A percentile compares a stretch with the other conserved stretches of the same genome.
Conservation (phyloP, 2,797 vertebrate species). For the Poeciliopsis paucimaculata region DNA sequence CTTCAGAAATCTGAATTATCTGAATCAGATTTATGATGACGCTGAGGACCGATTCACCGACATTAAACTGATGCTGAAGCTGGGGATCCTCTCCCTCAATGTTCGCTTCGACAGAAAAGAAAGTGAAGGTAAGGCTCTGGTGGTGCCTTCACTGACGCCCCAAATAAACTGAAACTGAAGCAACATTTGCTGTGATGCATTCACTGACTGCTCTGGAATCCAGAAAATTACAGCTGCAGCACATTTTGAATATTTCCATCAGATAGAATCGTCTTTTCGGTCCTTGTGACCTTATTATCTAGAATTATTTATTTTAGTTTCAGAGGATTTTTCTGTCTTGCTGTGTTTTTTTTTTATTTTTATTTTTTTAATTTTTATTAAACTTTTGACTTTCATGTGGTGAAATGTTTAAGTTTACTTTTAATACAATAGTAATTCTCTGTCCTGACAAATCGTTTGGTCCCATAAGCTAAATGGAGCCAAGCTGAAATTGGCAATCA, state of each 20-base stretch:
- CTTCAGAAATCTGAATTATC: not conserved
- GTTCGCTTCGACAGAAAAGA: not conserved
- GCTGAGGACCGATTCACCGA: not conserved
- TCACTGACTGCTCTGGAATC: slow-evolving; percentile 5
- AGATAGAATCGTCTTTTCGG: not conserved
- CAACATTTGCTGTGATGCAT: not conserved
- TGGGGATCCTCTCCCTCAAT: not conserved
- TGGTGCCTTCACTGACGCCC: not conserved
- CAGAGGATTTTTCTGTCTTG: not conserved
- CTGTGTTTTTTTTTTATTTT: not conserved
- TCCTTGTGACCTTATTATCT: not conserved
- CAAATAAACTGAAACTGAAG: not conserved
- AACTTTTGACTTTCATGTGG: not conserved
- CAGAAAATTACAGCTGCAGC: not conserved
- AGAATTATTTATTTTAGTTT: not conserved
- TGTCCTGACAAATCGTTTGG: not conserved
- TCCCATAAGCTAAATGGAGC: not conserved
- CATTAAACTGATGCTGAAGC: not conserved
- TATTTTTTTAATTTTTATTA: no score
- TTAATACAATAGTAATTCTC: not conserved
- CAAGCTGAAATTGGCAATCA: no score
- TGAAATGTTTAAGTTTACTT: not conserved
- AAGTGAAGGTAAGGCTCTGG: not conserved
- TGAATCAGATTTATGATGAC: not conserved
- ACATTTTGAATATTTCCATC: not conserved